Conservation (phyloP, 1,140 invertebrate species). For the Neelides sp. region DNA sequence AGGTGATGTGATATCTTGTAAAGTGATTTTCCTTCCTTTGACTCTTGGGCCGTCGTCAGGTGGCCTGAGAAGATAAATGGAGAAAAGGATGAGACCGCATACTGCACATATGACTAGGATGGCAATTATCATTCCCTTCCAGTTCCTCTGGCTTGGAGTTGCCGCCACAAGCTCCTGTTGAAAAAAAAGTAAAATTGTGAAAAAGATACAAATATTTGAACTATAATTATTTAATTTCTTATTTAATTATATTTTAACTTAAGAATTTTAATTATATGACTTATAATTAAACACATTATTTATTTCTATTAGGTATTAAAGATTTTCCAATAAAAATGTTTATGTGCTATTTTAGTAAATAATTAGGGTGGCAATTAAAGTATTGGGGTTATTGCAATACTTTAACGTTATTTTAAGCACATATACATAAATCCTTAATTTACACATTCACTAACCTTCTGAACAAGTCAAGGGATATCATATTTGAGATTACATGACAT, state of each 20-base stretch:
- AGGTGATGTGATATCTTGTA: conserved; percentile 51
- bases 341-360: too few species aligned
- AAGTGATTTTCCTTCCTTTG: conserved; percentile 48
- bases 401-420: too few species aligned
- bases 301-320: not conserved
- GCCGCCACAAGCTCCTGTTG: conserved; percentile 63
- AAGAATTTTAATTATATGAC: not conserved
- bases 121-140: conserved; percentile 79
- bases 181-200: conserved; percentile 28
- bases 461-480: too few species aligned
- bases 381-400: too few species aligned
- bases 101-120: conserved; percentile 74
- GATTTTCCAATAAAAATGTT: not conserved
- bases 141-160: conserved; percentile 69
- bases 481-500: too few species aligned
- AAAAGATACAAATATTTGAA: not conserved
- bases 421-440: too few species aligned
- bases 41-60: conserved; percentile 54
- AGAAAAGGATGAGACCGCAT: conserved; percentile 69
- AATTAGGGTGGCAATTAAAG: too few species aligned
- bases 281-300: not conserved
- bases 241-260: conserved; percentile 1
- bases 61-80: conserved; percentile 69
- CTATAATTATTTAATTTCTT: not conserved
- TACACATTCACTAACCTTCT: too few species aligned